phyloP scores from a whole-genome alignment of 2,888 invertebrate species.

The Adelphocoris suturalis region DNA sequence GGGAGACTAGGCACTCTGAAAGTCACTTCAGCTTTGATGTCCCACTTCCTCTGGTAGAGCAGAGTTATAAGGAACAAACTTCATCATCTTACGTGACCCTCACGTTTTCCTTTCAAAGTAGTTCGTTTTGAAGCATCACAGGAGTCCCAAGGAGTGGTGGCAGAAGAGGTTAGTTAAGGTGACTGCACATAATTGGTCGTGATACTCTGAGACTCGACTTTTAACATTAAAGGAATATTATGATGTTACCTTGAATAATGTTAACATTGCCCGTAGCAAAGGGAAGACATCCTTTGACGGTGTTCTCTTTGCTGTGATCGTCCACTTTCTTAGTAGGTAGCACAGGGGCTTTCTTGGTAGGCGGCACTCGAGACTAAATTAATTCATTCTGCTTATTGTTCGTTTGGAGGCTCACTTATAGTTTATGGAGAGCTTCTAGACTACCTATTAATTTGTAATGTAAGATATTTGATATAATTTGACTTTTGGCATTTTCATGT shows the following conservation, averaged over 20 bases:
- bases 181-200: constrained; percentile 32
- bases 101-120: constrained; percentile 20
- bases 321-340: not conserved
- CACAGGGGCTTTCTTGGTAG: not conserved
- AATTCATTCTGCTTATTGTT: not conserved
- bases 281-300: not conserved
- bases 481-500: no score
- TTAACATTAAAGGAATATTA: constrained; percentile 1
- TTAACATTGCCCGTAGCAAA: not conserved
- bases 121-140: not conserved
- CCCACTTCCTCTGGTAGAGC: not conserved
- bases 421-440: no score
- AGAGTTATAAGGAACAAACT: constrained; percentile 7
- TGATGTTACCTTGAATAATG: not conserved
- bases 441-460: no score
- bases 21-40: constrained; percentile 3
- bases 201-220: constrained; percentile 1
- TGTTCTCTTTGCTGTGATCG: not conserved
- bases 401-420: not conserved
- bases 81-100: constrained; percentile 42
- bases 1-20: not conserved
- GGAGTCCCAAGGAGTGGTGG: not conserved
- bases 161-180: constrained; percentile 16
- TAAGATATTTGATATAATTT: no score
- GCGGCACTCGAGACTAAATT: not conserved